A percentile compares a stretch with the other conserved stretches of the same genome.
These are phyloP conservation scores for Megalurothrips usitatus DNA, from an alignment of 2,888 invertebrate genomes.

Conservation along the genomic window DNA sequence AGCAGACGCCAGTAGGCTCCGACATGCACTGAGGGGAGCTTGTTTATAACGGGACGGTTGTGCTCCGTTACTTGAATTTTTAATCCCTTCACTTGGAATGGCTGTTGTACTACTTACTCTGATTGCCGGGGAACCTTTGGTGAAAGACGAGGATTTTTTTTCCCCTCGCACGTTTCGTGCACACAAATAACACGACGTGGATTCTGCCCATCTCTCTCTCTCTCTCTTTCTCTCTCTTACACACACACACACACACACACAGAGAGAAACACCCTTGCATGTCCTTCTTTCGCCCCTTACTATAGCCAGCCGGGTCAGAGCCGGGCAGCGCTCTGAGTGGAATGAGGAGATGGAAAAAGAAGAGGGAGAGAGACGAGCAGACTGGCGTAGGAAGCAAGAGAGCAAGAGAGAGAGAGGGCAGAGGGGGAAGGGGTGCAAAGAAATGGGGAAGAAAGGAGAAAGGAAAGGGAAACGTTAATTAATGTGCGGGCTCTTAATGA, in stretches of 20 bases:
- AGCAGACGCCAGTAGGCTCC: too few relatives aligned
- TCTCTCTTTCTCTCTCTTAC: neutral
- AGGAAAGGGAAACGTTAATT: constrained; percentile 8
- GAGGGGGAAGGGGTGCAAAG: neutral
- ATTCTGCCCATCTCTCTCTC: too few relatives aligned
- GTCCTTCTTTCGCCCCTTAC: too few relatives aligned
- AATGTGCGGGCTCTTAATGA: constrained; percentile 26
- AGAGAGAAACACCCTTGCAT: neutral
- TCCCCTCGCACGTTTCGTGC: neutral
- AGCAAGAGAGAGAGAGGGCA: neutral
- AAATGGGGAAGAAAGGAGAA: constrained; percentile 4
- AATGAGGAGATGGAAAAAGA: neutral
- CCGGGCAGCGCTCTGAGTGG: neutral
- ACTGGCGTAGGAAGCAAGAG: neutral
- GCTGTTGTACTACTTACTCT: neutral
- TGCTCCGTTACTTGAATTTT: too few relatives aligned
- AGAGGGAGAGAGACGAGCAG: neutral
- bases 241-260: neutral
- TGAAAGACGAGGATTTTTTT: neutral
- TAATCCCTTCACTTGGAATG: too few relatives aligned
- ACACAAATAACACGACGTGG: constrained; percentile 9
- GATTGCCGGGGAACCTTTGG: neutral
- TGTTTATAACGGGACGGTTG: too few relatives aligned
- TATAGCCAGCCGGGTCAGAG: neutral
- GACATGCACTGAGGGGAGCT: too few relatives aligned